These are phyloP conservation scores for Spisula subtruncata DNA, from an alignment of 2,888 invertebrate species.

Conservation along the genomic window DNA sequence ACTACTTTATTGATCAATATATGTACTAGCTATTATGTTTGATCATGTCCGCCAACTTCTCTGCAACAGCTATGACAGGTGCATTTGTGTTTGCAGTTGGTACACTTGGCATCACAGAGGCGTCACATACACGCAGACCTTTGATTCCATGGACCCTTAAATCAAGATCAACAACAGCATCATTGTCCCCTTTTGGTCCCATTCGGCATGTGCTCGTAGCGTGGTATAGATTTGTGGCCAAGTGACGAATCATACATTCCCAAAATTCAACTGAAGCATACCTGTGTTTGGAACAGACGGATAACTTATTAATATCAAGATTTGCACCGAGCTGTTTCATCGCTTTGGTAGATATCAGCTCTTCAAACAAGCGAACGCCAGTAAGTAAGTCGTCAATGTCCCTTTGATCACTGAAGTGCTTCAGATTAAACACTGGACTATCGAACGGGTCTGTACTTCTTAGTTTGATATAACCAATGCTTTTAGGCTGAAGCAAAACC, in stretches of 20 bases:
- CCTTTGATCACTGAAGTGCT: neutral
- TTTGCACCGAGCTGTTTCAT: conserved; percentile 13
- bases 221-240: conserved; percentile 13
- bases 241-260: conserved; percentile 31
- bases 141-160: conserved; percentile 28
- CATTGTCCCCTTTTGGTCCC: conserved; percentile 11
- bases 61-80: neutral
- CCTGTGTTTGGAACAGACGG: conserved; percentile 23
- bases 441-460: conserved; percentile 34
- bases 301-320: neutral
- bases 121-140: conserved; percentile 33
- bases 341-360: neutral
- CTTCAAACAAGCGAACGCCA: conserved; percentile 19
- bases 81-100: conserved; percentile 31
- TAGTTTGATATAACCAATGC: neutral
- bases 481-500: conserved; percentile 16
- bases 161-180: conserved; percentile 27
- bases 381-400: neutral
- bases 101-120: conserved; percentile 19
- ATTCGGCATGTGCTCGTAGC: conserved; percentile 34
- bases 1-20: no score
- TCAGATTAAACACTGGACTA: conserved; percentile 1
- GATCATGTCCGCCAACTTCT: conserved; percentile 31
- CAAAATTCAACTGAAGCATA: conserved; percentile 23
- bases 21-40: neutral